A percentile compares a stretch with the other conserved stretches of the same genome.
These are phyloP conservation scores for Equus przewalskii DNA, from an alignment of 2,113 vertebrate species.

Conservation along the genomic window DNA sequence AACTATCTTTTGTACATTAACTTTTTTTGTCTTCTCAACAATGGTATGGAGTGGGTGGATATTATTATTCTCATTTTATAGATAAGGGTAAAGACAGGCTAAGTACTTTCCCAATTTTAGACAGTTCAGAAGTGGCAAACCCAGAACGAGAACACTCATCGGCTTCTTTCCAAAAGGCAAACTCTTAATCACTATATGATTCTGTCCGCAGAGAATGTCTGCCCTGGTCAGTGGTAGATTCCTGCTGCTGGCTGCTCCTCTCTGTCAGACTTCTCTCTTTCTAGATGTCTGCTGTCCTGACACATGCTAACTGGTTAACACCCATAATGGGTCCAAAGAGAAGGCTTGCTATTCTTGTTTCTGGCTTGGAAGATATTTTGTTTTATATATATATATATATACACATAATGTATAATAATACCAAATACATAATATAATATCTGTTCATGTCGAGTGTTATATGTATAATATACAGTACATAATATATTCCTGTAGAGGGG, in stretches of 20 bases:
- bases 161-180: neutral
- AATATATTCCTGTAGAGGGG: neutral
- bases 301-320: neutral
- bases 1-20: neutral
- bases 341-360: neutral
- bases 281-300: neutral
- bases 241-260: rapidly evolving
- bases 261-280: neutral
- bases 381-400: neutral
- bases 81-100: neutral
- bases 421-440: neutral
- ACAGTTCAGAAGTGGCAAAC: neutral
- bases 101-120: neutral
- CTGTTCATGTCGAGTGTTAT: neutral
- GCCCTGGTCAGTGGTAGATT: rapidly evolving
- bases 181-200: rapidly evolving
- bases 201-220: neutral
- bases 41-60: neutral
- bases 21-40: neutral
- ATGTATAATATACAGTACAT: neutral
- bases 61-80: neutral
- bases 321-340: neutral
- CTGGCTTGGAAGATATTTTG: neutral
- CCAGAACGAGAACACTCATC: neutral
- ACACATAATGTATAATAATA: no score